Base-by-base conservation (phyloP, 2,797 vertebrate species). In the Sandelia bainsii region DNA sequence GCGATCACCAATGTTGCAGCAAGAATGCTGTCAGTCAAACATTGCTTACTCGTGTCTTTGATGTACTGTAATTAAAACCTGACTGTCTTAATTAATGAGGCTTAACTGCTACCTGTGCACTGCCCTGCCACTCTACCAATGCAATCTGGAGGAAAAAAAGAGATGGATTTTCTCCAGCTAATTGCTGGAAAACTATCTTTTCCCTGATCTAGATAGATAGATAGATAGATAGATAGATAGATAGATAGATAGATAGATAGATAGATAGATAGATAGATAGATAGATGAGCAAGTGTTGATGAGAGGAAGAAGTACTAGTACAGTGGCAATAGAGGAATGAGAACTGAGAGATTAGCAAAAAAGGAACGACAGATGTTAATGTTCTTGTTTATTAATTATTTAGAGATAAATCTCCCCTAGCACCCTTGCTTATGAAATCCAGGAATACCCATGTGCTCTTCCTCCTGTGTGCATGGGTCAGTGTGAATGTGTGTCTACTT, bases 31-130 rank as follows among this genome's bases (percentile, higher is more conserved):
- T 65, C 51, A 72, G 54, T 69, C 65, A 52, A 48, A 46, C 50
- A 6, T 45, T 16, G 25, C 6, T 1, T 62, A 60, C 66, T 67
- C 19, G 17, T 20, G 42, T 74, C 62, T 69, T 70, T 44, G 46
- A 62, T 64, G 62, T 42, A 45, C 45, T 22, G 46, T 82, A 84
- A 84, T 90, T 85, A 86, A 91, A 86, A 84, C 74, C 71, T 78
- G 57, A 46, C 45, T 64, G 60, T 23, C 53, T 59, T 75, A 85
- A 85, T 90, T 91, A 91, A 93, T 84, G 75, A 84, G 66, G 75
- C 72, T 79, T 51, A 79, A 72, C 64, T 1, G 14, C 44, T 86
- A 85, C 82, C 80, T 83, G 60, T 60, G 66, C 59, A 59, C 65
- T 67, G 48, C 42, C 67, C 67, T 66, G 75, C 42, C 80, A 70